Conservation (phyloP, 1,140 invertebrate genomes). For the Lordiphosa stackelbergi region DNA sequence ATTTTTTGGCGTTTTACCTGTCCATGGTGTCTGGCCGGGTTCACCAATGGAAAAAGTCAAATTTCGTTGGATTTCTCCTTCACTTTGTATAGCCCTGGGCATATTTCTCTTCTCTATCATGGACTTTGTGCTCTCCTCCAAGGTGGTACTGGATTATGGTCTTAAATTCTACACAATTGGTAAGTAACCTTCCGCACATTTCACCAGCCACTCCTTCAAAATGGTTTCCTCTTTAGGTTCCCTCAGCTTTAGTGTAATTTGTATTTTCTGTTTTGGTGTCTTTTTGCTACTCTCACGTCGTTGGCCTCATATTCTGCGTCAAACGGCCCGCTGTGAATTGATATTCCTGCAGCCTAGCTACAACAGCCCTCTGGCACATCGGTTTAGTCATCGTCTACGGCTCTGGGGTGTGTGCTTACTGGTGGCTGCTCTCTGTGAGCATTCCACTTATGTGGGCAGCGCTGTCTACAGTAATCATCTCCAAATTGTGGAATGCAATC, state of each 20-base stretch:
- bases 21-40: conserved; percentile 47
- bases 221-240: conserved; percentile 33
- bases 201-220: no score
- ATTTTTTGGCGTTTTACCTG: conserved; percentile 60
- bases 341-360: conserved; percentile 55
- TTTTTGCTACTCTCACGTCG: conserved; percentile 52
- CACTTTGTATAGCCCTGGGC: conserved; percentile 33
- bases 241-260: conserved; percentile 67
- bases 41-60: conserved; percentile 34
- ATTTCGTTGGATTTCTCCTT: conserved; percentile 54
- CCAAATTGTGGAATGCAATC: conserved; percentile 61
- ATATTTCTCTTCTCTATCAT: conserved; percentile 49
- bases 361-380: conserved; percentile 30
- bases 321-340: conserved; percentile 48
- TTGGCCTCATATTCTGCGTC: conserved; percentile 54
- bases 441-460: conserved; percentile 58
- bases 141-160: conserved; percentile 50
- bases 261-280: conserved; percentile 50
- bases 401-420: conserved; percentile 45
- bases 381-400: conserved; percentile 43
- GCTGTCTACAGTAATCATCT: conserved; percentile 63
- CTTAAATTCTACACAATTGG: conserved; percentile 68
- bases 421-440: conserved; percentile 50
- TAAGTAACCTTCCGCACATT: conserved; percentile 5
- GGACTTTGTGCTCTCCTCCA: conserved; percentile 49